Evolutionary conservation across 2,797 vertebrate genomes (phyloP), one percentile per base, ranked within the genome.

Genomic region (Phrynocephalus guinanensis): DNA sequence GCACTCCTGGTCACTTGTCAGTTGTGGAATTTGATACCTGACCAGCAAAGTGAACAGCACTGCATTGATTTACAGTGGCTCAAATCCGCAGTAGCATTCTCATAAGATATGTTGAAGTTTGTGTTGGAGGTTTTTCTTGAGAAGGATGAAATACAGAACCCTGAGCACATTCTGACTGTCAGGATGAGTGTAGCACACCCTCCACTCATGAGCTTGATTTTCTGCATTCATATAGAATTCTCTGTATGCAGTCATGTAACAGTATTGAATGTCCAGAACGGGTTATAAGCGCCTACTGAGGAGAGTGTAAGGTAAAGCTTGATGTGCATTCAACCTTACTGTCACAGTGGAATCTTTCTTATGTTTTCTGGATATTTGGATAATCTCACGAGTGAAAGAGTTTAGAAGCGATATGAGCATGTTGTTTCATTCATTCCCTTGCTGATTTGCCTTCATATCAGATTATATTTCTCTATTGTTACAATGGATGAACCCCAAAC

Each of bases 311-410:
- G 70, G 15, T 38, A 75, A 60, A 73, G 16, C 26, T 83, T 86
- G 30, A 75, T 5, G 5, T 76, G 63, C 50, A 52, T 63, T 60
- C 18, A 84, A 48, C 28, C 0, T 44, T 67, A 76, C 50, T 90
- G 67, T 73, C 82, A 13, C n/a, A 87, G 90, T 92, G 90, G 89
- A 85, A 85, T 52, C 89, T 86, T 79, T 78, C 86, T 15, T 50
- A 86, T 20, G 83, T 78, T 66, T 92, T 68, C 79, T 80, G 11
- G 79, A 86, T 56, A 30, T 28, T 89, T 83, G 88, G 80, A 92
- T 77, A 89, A 63, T 84, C 48, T 93, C 81, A 85, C 83, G 89
- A 92, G 94, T 94, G 87, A 94, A 86, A 87, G 82, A 79, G 71
- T 28, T 33, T 44, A 66, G 60, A 20, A 79, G 84, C 84, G 70